These are phyloP conservation scores for Spongilla lacustris DNA, from an alignment of 37 sponge, comb jelly and placozoan species.

Conservation along the genomic window DNA sequence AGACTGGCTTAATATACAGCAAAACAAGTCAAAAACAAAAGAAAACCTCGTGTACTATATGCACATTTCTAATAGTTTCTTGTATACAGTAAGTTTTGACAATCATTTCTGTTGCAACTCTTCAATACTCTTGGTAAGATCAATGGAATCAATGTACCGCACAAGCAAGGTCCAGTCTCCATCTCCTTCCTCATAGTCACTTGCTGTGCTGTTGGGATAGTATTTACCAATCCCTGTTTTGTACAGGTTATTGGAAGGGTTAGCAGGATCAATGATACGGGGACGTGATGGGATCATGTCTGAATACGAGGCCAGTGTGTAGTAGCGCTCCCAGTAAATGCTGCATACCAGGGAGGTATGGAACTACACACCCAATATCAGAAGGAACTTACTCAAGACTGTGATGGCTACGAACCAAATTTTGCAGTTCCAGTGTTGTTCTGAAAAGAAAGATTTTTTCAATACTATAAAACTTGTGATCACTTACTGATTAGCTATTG, in stretches of 20 bases:
- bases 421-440: constrained; percentile 14
- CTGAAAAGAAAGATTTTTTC: not conserved
- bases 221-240: constrained; percentile 44
- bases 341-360: not conserved
- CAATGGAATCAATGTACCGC: constrained; percentile 35
- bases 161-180: constrained; percentile 44
- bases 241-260: constrained; percentile 76
- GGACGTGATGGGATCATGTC: constrained; percentile 22
- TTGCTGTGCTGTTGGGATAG: not conserved
- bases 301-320: not conserved
- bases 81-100: no score
- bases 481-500: not conserved
- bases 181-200: constrained; percentile 22
- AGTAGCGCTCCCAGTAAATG: constrained; percentile 49
- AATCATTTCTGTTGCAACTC: not conserved
- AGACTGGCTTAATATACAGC: no score
- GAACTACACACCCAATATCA: not conserved
- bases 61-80: no score
- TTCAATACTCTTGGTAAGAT: constrained; percentile 33
- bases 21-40: no score
- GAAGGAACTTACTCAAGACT: constrained; percentile 34
- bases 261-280: constrained; percentile 64
- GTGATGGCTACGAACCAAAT: constrained; percentile 25
- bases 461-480: not conserved
- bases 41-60: no score